Evolutionary conservation across 2,888 invertebrate species (phyloP).

Genomic region (Tuta absoluta): DNA sequence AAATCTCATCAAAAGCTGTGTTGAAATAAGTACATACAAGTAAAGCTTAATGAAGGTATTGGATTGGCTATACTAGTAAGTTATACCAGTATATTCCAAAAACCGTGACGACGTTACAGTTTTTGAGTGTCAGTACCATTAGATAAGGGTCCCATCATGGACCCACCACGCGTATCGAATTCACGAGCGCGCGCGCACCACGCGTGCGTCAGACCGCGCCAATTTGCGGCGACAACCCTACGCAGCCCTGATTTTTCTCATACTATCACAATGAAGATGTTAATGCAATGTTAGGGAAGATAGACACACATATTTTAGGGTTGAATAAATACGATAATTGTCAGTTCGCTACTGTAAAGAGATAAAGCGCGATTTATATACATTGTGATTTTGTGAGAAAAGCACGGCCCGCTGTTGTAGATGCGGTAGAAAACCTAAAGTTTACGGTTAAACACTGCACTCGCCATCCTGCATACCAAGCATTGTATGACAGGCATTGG

Average conservation of each 20-base stretch:
- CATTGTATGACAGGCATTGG: no score
- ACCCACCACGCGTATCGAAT: slow-evolving; percentile 57
- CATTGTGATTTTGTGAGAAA: background rate
- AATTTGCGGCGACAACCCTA: slow-evolving; percentile 69
- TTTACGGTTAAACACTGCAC: no score
- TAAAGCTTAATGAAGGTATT: background rate
- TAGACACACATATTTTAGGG: slow-evolving; percentile 45
- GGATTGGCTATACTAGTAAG: background rate
- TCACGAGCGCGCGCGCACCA: slow-evolving; percentile 50
- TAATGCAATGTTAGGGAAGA: slow-evolving; percentile 23
- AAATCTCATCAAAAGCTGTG: no score
- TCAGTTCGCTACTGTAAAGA: slow-evolving; percentile 23
- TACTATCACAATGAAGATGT: slow-evolving; percentile 35
- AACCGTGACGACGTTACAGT: slow-evolving; percentile 11
- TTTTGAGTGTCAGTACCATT: slow-evolving; percentile 9
- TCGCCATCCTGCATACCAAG: no score
- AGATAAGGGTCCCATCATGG: slow-evolving; percentile 40
- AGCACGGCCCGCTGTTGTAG: background rate
- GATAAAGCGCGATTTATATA: background rate
- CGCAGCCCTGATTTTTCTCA: slow-evolving; percentile 50
- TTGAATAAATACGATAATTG: slow-evolving; percentile 51
- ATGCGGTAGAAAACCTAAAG: no score
- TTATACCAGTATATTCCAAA: background rate
- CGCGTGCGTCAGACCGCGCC: slow-evolving; percentile 37
- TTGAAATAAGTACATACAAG: background rate